Percentiles rank a stretch among this genome's conserved stretches.
Conservation (phyloP, 2,113 vertebrate species). For the Alethe castanea region DNA sequence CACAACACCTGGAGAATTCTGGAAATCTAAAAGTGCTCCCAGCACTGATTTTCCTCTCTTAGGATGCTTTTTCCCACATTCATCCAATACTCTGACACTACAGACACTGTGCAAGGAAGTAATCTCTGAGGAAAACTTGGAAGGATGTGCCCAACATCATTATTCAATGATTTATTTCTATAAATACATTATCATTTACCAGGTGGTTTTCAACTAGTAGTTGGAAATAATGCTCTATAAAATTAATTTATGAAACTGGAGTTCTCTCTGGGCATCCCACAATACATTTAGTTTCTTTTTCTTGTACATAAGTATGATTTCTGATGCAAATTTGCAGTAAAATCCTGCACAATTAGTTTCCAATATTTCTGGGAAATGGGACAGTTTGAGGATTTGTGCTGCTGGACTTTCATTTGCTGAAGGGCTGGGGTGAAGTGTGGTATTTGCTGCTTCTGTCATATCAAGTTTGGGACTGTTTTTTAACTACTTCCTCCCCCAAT, state of each 20-base stretch:
- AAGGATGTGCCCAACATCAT: neutral
- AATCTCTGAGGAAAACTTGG: neutral
- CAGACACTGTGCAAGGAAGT: neutral
- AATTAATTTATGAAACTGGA: neutral
- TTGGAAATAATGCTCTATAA: neutral
- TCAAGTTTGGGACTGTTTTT: neutral
- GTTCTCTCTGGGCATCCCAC: neutral
- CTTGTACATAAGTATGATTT: neutral
- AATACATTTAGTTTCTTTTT: neutral
- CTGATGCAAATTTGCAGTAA: neutral
- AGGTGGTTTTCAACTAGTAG: neutral
- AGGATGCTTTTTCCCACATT: neutral
- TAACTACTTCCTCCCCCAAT: neutral
- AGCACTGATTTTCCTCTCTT: neutral
- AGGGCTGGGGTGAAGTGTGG: neutral
- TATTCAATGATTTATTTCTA: neutral
- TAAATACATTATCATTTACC: neutral
- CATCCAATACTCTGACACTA: accelerated
- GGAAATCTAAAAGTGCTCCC: neutral
- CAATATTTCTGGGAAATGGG: neutral
- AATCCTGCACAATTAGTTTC: neutral
- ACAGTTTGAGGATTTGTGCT: neutral
- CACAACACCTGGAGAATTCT: neutral
- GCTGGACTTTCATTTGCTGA: neutral
- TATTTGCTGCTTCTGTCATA: neutral